Evolutionary conservation across 2,888 invertebrate species (phyloP).

Genomic region (Megastigmus dorsalis): DNA sequence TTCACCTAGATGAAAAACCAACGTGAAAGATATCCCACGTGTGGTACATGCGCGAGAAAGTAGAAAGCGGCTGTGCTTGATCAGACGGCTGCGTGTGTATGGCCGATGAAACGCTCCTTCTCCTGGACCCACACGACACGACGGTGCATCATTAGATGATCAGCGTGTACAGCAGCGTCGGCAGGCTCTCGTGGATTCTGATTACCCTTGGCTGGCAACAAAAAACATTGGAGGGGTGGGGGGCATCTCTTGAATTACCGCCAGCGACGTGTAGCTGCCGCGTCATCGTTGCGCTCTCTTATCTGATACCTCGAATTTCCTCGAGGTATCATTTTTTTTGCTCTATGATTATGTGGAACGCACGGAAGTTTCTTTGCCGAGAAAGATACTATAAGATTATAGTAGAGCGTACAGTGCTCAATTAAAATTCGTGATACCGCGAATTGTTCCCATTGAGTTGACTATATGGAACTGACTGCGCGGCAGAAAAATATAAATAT

Average conservation of each 20-base stretch:
- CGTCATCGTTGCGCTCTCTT: constrained; percentile 24
- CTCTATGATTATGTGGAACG: not conserved
- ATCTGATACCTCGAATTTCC: constrained; percentile 2
- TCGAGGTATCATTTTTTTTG: not conserved
- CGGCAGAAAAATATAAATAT: too few relatives aligned
- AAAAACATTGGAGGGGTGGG: not conserved
- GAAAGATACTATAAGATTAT: too few relatives aligned
- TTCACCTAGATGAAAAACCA: too few relatives aligned
- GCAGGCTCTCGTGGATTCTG: constrained; percentile 39
- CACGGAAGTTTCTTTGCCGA: not conserved
- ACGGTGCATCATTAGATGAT: constrained; percentile 63
- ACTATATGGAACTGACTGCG: too few relatives aligned
- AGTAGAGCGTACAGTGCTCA: too few relatives aligned
- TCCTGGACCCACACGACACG: constrained; percentile 59
- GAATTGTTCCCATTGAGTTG: too few relatives aligned
- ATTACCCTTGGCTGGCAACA: not conserved
- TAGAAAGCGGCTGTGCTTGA: constrained; percentile 8
- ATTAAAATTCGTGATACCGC: too few relatives aligned
- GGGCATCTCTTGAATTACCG: not conserved
- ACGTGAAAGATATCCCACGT: too few relatives aligned
- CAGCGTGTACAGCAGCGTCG: too few relatives aligned
- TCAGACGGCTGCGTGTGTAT: constrained; percentile 47
- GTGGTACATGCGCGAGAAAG: too few relatives aligned
- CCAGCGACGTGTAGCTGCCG: constrained; percentile 4
- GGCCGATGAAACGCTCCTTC: constrained; percentile 58